phyloP scores from a whole-genome alignment of 2,113 vertebrate genomes.

The Vulpes lagopus region DNA sequence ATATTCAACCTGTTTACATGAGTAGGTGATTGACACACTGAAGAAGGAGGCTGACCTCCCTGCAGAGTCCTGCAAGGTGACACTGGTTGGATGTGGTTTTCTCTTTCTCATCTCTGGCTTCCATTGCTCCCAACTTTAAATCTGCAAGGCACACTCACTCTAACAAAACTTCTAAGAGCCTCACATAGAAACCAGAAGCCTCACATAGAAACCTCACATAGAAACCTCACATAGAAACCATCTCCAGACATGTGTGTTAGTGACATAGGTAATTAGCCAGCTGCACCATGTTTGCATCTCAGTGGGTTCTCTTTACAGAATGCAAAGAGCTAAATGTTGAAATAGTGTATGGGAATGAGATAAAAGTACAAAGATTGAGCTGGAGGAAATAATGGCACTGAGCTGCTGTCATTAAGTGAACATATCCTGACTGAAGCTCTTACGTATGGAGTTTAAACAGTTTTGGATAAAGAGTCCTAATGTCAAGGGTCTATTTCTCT shows the following conservation, averaged over 20 bases:
- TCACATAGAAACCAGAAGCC: neutral
- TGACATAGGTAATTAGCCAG: neutral
- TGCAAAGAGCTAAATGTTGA: neutral
- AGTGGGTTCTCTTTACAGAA: neutral
- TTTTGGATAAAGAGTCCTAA: neutral
- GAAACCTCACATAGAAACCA: neutral
- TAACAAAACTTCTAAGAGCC: neutral
- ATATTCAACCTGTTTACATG: too few species aligned
- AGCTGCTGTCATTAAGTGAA: neutral
- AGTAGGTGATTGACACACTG: too few species aligned
- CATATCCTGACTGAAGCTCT: too few species aligned
- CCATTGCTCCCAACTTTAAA: neutral
- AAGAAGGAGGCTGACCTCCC: neutral
- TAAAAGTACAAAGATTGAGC: neutral
- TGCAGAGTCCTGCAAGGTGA: neutral
- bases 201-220: neutral
- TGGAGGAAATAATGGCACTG: neutral
- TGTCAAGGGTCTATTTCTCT: neutral
- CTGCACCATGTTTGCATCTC: neutral
- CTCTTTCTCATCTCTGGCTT: neutral
- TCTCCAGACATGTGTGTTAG: fast-evolving
- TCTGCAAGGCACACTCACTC: neutral
- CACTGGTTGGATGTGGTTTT: neutral
- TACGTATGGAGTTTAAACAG: too few species aligned
- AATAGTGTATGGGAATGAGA: neutral